These are phyloP conservation scores for Ammodytes marinus DNA, from an alignment of 2,113 vertebrate genomes.

Conservation along the genomic window DNA sequence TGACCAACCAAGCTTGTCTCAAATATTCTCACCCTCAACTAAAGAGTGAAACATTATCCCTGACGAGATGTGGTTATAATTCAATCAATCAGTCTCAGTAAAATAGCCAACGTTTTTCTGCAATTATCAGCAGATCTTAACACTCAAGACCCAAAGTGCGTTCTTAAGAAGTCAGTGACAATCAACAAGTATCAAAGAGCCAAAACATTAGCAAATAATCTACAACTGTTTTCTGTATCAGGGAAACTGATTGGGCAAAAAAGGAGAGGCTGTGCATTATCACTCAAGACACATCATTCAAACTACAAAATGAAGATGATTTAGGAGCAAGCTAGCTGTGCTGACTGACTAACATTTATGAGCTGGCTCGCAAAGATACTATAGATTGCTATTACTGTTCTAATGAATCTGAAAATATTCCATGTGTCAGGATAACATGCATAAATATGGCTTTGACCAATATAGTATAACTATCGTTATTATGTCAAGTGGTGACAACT, in stretches of 20 bases:
- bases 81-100: constrained; percentile 20
- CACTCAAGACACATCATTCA: too few relatives aligned
- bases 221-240: not conserved
- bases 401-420: not conserved
- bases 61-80: constrained; percentile 9
- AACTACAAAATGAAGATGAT: too few relatives aligned
- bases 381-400: not conserved
- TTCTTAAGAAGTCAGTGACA: constrained; percentile 5
- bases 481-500: not conserved
- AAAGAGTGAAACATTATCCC: constrained; percentile 22
- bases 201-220: not conserved
- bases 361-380: too few relatives aligned
- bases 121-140: not conserved
- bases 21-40: constrained; percentile 8
- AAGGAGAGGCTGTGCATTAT: too few relatives aligned
- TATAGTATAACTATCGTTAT: not conserved
- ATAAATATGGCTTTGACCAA: not conserved
- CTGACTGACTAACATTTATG: too few relatives aligned
- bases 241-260: not conserved
- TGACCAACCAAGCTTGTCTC: constrained; percentile 8
- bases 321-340: too few relatives aligned
- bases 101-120: not conserved
- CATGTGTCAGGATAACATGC: not conserved
- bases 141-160: not conserved
- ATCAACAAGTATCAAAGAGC: not conserved